Base-by-base conservation (phyloP, 2,797 vertebrate genomes). In the Pelodytes ibericus region DNA sequence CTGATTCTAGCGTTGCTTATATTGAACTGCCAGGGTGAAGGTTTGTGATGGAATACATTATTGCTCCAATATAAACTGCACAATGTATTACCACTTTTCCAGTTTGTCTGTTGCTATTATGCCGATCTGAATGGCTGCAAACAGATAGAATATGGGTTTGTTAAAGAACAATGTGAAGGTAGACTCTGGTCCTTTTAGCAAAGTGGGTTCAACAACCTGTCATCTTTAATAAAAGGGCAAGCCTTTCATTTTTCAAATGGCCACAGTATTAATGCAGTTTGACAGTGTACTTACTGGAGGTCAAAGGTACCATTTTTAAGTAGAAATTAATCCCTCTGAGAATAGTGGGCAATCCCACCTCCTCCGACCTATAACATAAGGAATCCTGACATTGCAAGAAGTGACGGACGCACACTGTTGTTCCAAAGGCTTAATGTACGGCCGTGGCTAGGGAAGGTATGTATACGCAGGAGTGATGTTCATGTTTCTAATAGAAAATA, bases 21-120 rank as follows among this genome's bases (percentile, higher is more conserved):
- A 81, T 77, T 82, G 83, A 76, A 80, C 64, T 67, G 39, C 62
- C 26, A 36, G 58, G 72, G 65, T 81, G 82, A 53, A 49, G 72
- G 65, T 72, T 79, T 79, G 25, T 60, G 73, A 79, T 74, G 62
- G 41, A 84, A 75, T 64, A 70, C 58, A 71, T 73, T 63, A 71
- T 4, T 79, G 47, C 6, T 18, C 3, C 22, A 64, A 41, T 65
- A 67, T 13, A 25, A 2, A 47, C 8, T 58, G 39, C 24, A 16
- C 74, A 13, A 63, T 80, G 64, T 47, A 57, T 66, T 26, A 3
- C 62, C 47, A 0, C 1, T 57, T 60, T 36, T 59, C 57, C 62
- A 59, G 26, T 2, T 0, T 10, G 18, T 62, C 44, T 47, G 68
- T 74, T 49, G 31, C 51, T 20, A 3, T 58, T 74, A 81, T 79